Conservation (phyloP, 2,797 vertebrate genomes). For the Malurus leucopterus region DNA sequence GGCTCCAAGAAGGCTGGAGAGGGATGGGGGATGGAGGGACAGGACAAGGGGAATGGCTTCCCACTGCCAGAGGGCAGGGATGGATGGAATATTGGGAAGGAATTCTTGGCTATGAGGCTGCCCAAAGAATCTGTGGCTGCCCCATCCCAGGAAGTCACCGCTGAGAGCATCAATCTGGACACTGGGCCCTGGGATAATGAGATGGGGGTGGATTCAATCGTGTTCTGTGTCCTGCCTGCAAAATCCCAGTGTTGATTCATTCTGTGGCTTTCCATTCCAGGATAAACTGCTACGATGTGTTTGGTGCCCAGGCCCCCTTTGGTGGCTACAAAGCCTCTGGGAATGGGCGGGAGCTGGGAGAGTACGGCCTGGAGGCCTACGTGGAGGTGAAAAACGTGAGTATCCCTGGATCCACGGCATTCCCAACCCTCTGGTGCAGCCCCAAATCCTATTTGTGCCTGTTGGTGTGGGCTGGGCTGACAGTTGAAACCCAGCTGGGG, state of each 20-base stretch:
- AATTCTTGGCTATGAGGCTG: not conserved
- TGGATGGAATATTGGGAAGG: not conserved
- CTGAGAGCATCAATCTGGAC: not conserved
- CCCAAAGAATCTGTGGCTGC: not conserved
- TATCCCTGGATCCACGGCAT: not conserved
- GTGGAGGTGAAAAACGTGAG: conserved; percentile 93
- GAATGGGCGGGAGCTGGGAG: conserved; percentile 86
- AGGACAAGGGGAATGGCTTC: not conserved
- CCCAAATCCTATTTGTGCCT: not conserved
- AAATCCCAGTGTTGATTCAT: not conserved
- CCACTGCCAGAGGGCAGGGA: not conserved
- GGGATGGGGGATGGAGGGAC: not conserved
- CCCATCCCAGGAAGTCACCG: not conserved
- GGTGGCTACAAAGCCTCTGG: conserved; percentile 95
- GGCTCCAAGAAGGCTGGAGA: not conserved
- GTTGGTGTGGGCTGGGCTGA: not conserved
- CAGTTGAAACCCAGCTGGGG: not conserved
- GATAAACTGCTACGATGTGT: conserved; percentile 93
- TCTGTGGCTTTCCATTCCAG: conserved; percentile 60
- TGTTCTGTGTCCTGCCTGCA: not conserved
- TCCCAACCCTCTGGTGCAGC: not conserved
- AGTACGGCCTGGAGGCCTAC: conserved; percentile 89
- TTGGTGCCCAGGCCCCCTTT: conserved; percentile 89
- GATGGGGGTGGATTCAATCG: rapidly evolving
- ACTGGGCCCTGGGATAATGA: not conserved